A percentile compares a stretch with the other conserved stretches of the same genome.
Conservation (phyloP, 2,888 invertebrate species). For the Marronus borbonicus region DNA sequence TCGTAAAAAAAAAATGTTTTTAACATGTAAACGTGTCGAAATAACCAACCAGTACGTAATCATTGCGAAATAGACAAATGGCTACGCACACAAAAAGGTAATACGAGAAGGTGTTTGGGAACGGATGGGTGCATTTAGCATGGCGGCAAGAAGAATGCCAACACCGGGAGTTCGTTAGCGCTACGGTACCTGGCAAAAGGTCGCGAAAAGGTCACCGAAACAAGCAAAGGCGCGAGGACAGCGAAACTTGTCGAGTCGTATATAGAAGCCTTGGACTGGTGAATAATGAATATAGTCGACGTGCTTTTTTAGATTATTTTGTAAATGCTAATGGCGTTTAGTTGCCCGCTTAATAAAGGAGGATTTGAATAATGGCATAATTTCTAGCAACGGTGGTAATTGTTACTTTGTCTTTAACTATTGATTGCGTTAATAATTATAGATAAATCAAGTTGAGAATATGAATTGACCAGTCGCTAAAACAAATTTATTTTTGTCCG, state of each 20-base stretch:
- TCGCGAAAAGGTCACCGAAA: conserved; percentile 11
- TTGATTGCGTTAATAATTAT: too few relatives aligned
- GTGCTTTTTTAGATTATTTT: not conserved
- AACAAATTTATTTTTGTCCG: too few relatives aligned
- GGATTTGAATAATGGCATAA: too few relatives aligned
- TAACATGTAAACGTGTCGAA: too few relatives aligned
- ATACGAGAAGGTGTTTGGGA: not conserved
- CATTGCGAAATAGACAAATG: not conserved
- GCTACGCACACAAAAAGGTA: not conserved
- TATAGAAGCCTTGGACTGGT: not conserved
- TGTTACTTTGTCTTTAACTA: too few relatives aligned
- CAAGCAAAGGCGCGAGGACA: not conserved
- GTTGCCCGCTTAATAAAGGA: not conserved
- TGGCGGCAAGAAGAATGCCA: not conserved
- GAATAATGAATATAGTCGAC: not conserved
- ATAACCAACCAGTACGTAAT: too few relatives aligned
- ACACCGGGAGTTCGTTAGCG: conserved; percentile 13
- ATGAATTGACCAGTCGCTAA: too few relatives aligned
- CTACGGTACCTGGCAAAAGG: conserved; percentile 10
- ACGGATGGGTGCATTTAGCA: not conserved
- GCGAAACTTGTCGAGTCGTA: not conserved
- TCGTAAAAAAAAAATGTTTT: too few relatives aligned
- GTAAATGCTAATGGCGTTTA: not conserved
- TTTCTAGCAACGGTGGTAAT: too few relatives aligned
- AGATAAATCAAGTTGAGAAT: too few relatives aligned